Percentiles rank a stretch among this genome's conserved stretches.
Conservation (phyloP, 2,888 invertebrate genomes). For the Xestia sexstrigata region DNA sequence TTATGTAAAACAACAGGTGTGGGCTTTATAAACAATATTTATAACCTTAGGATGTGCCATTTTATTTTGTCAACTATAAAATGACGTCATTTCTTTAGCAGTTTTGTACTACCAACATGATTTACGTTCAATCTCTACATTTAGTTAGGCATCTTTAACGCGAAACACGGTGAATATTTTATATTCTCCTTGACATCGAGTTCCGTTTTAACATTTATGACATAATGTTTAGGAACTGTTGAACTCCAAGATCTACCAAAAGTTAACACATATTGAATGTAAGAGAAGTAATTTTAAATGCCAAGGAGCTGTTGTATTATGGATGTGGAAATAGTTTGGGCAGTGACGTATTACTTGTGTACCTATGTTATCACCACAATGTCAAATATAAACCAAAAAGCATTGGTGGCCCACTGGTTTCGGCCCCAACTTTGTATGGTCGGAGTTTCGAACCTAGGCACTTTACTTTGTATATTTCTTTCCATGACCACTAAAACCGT, state of each 20-base stretch:
- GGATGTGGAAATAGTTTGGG: slow-evolving; percentile 10
- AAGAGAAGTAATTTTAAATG: slow-evolving; percentile 35
- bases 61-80: slow-evolving; percentile 32
- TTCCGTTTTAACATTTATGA: slow-evolving; percentile 56
- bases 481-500: not conserved
- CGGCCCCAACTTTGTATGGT: not conserved
- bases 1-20: slow-evolving; percentile 38
- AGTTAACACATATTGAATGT: slow-evolving; percentile 36
- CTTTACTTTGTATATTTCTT: not conserved
- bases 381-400: not conserved
- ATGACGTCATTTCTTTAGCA: slow-evolving; percentile 45
- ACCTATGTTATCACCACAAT: not conserved
- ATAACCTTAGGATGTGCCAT: slow-evolving; percentile 23
- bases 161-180: slow-evolving; percentile 44
- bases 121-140: slow-evolving; percentile 43
- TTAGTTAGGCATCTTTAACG: slow-evolving; percentile 32
- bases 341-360: not conserved
- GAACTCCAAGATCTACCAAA: slow-evolving; percentile 30
- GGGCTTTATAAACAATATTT: slow-evolving; percentile 39
- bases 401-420: not conserved
- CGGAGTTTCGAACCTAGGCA: not conserved
- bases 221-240: slow-evolving; percentile 55
- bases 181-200: slow-evolving; percentile 60
- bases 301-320: slow-evolving; percentile 34
- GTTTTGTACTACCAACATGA: slow-evolving; percentile 33